These are phyloP conservation scores for Drosophila multiciliata DNA, from an alignment of 2,888 invertebrate genomes.

Conservation along the genomic window DNA sequence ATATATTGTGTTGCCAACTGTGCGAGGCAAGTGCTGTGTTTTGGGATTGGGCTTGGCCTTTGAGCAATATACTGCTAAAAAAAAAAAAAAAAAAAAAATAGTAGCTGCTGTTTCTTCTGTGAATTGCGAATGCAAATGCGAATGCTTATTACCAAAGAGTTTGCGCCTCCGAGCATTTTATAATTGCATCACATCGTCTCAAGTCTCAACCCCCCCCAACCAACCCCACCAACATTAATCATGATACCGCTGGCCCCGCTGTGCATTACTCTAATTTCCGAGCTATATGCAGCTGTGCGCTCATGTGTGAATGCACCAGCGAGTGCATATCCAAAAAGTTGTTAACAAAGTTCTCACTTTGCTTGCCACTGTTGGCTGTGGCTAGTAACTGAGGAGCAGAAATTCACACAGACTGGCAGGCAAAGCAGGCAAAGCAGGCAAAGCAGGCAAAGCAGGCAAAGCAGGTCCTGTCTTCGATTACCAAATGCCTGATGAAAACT, in stretches of 20 bases:
- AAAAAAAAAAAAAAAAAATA: slow-evolving; percentile 29
- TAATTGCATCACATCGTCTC: slow-evolving; percentile 71
- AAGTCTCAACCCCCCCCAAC: slow-evolving; percentile 7
- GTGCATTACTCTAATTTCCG: slow-evolving; percentile 60
- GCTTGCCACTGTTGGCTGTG: slow-evolving; percentile 15
- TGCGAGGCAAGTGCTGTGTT: background rate
- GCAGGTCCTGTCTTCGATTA: slow-evolving; percentile 58
- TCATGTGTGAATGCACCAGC: slow-evolving; percentile 77
- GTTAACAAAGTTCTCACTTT: slow-evolving; percentile 55
- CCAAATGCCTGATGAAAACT: slow-evolving; percentile 68
- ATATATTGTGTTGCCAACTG: slow-evolving; percentile 39
- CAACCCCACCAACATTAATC: background rate
- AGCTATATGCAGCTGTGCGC: slow-evolving; percentile 52
- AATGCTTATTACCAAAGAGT: slow-evolving; percentile 69
- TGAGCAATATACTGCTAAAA: background rate
- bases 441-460: too few species aligned
- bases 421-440: too few species aligned
- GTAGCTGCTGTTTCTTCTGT: slow-evolving; percentile 41
- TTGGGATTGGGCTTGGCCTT: background rate
- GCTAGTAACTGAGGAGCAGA: slow-evolving; percentile 1
- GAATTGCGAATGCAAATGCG: slow-evolving; percentile 69
- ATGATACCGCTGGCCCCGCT: background rate
- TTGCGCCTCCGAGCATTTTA: slow-evolving; percentile 61
- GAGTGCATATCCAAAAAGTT: slow-evolving; percentile 70
- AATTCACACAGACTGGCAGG: background rate